phyloP scores from a whole-genome alignment of 2,888 invertebrate genomes.

The Neria commutata region DNA sequence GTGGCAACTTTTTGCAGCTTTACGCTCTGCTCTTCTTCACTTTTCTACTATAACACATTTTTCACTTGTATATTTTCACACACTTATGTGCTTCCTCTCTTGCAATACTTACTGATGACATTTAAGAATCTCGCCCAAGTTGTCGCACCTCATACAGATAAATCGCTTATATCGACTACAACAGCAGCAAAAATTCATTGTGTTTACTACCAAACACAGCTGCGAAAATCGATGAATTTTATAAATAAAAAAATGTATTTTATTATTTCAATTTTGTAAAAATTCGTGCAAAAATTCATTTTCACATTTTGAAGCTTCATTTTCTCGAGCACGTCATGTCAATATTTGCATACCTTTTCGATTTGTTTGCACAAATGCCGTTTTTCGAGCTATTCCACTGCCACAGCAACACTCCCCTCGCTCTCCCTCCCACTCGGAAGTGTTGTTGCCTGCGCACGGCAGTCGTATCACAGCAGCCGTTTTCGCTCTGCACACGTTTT shows the following conservation, averaged over 20 bases:
- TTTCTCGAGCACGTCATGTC: constrained; percentile 49
- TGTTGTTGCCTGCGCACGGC: not conserved
- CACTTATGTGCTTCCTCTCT: not conserved
- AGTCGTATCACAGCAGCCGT: constrained; percentile 33
- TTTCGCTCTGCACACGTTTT: constrained; percentile 2
- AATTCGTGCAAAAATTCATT: too few relatives aligned
- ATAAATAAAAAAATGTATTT: too few relatives aligned
- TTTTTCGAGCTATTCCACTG: too few relatives aligned
- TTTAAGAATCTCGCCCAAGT: not conserved
- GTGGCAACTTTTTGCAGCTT: not conserved
- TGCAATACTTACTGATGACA: not conserved
- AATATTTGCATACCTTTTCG: constrained; percentile 45
- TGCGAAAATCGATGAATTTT: too few relatives aligned
- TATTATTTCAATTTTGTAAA: too few relatives aligned
- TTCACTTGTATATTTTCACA: not conserved
- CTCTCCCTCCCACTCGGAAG: not conserved
- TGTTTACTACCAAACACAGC: too few relatives aligned
- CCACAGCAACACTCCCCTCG: not conserved
- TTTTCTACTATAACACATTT: not conserved
- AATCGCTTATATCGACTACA: too few relatives aligned
- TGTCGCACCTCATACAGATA: too few relatives aligned
- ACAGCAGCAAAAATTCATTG: too few relatives aligned
- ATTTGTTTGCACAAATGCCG: not conserved
- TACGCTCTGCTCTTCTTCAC: not conserved
- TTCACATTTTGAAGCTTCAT: not conserved